phyloP scores from a whole-genome alignment of 2,888 invertebrate genomes.

The Caenorhabditis japonica region DNA sequence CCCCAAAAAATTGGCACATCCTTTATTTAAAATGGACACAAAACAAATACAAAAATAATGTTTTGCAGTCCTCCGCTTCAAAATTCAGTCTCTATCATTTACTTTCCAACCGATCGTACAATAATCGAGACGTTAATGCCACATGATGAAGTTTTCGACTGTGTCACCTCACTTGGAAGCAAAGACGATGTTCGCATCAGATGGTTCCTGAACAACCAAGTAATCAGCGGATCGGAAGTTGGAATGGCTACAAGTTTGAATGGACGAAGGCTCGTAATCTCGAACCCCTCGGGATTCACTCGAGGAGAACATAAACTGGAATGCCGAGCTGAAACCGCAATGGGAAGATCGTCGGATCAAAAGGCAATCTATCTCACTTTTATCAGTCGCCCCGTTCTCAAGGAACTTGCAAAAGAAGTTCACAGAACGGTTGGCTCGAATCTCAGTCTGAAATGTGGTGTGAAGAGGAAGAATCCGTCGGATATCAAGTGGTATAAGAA shows the following conservation, averaged over 20 bases:
- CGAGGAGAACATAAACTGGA: conserved; percentile 58
- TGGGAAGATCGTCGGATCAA: conserved; percentile 58
- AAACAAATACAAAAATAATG: no score
- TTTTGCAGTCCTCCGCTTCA: conserved; percentile 40
- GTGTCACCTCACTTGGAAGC: conserved; percentile 34
- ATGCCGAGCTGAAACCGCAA: conserved; percentile 61
- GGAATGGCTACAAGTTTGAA: conserved; percentile 35
- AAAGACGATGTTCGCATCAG: conserved; percentile 47
- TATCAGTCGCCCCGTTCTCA: conserved; percentile 47
- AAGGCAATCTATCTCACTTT: conserved; percentile 51
- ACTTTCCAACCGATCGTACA: conserved; percentile 35
- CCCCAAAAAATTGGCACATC: no score
- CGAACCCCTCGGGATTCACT: conserved; percentile 47
- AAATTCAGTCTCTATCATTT: conserved; percentile 40
- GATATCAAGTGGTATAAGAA: conserved; percentile 53
- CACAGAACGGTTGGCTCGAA: conserved; percentile 30
- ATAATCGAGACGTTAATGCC: conserved; percentile 32
- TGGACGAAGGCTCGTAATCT: conserved; percentile 27
- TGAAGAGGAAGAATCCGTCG: conserved; percentile 39
- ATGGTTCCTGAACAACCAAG: conserved; percentile 60
- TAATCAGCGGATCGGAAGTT: conserved; percentile 47
- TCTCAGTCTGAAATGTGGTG: conserved; percentile 41
- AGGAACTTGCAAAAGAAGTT: conserved; percentile 34
- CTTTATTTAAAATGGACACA: no score
- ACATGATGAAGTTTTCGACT: conserved; percentile 48